Evolutionary conservation across 2,113 vertebrate genomes (phyloP).

Genomic region (Girardinichthys multiradiatus): DNA sequence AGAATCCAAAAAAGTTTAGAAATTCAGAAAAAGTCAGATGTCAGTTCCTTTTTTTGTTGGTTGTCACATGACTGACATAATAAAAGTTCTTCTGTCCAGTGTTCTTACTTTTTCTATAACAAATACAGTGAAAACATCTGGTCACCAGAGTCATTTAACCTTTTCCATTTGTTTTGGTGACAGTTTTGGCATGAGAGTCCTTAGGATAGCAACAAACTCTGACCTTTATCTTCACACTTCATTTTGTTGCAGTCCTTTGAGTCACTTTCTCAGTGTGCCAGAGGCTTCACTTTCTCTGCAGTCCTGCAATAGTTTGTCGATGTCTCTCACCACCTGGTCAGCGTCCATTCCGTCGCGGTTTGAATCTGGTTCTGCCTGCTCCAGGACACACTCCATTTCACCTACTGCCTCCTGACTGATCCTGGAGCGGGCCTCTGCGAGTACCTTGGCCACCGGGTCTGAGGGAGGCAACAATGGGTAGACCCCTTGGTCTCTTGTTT

Average conservation of each 20-base stretch:
- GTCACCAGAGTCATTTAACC: constrained; percentile 47
- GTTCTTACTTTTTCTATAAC: constrained; percentile 56
- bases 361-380: constrained; percentile 87
- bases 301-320: constrained; percentile 99
- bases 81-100: constrained; percentile 58
- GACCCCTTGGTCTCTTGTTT: constrained; percentile 85
- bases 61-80: constrained; percentile 45
- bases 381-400: constrained; percentile 90
- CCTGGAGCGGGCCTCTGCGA: constrained; percentile 87
- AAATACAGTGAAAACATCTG: constrained; percentile 66
- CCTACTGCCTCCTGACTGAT: constrained; percentile 79
- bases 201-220: constrained; percentile 56
- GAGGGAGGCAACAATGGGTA: constrained; percentile 76
- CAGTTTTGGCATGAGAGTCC: constrained; percentile 68
- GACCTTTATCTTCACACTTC: constrained; percentile 34
- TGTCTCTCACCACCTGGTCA: constrained; percentile 97
- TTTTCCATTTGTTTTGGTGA: constrained; percentile 73
- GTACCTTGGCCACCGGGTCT: constrained; percentile 88
- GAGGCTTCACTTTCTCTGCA: constrained; percentile 90
- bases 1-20: constrained; percentile 71
- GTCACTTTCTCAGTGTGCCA: constrained; percentile 90
- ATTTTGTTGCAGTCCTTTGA: constrained; percentile 32
- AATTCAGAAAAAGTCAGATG: constrained; percentile 71
- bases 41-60: constrained; percentile 59
- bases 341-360: constrained; percentile 91